Conservation (phyloP, 2,113 vertebrate genomes). For the Columba livia region DNA sequence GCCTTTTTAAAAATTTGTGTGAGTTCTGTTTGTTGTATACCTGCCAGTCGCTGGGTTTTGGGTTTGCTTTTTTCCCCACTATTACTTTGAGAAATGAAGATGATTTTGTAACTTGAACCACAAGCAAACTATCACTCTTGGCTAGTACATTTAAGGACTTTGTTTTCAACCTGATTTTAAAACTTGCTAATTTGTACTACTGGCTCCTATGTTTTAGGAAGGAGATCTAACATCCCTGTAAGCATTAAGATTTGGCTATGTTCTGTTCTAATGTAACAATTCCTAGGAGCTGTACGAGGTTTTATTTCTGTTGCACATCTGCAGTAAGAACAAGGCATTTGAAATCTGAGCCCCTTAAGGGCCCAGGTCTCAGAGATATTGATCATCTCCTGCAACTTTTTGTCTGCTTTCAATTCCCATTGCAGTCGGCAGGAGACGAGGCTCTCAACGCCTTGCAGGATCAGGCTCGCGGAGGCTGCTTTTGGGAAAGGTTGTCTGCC, state of each 20-base stretch:
- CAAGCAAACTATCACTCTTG: neutral
- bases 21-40: neutral
- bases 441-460: neutral
- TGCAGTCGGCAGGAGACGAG: neutral
- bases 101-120: neutral
- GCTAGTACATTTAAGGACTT: neutral
- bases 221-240: neutral
- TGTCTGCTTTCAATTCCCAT: constrained; percentile 22
- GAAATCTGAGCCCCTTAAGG: constrained; percentile 31
- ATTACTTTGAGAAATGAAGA: neutral
- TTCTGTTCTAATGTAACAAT: neutral
- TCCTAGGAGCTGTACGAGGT: neutral
- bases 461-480: neutral
- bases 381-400: constrained; percentile 15
- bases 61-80: neutral
- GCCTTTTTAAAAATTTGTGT: neutral
- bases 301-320: constrained; percentile 46
- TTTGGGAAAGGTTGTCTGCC: neutral
- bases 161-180: neutral
- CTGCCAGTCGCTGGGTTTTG: neutral
- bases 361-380: neutral
- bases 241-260: neutral
- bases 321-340: constrained; percentile 1
- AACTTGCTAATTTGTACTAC: neutral
- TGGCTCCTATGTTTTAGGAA: neutral